These are phyloP conservation scores for Girardinus metallicus DNA, from an alignment of 2,797 vertebrate genomes.

Conservation along the genomic window DNA sequence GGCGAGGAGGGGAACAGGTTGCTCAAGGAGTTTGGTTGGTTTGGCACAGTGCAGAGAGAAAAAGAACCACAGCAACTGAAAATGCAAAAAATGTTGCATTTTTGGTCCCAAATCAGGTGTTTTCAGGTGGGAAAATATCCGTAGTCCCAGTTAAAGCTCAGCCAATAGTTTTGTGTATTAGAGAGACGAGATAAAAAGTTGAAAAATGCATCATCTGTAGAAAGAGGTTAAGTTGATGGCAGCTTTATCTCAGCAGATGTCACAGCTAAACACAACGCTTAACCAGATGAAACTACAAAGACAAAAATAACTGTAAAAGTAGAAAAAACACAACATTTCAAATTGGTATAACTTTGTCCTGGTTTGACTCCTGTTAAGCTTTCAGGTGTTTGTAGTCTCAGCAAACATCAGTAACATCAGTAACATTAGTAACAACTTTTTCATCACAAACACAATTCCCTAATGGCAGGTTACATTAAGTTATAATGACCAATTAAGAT, in stretches of 20 bases:
- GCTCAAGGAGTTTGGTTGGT: no score
- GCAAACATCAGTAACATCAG: background rate
- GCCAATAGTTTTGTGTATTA: background rate
- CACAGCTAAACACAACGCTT: background rate
- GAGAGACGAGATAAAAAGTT: background rate
- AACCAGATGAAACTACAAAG: background rate
- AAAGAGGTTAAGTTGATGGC: background rate
- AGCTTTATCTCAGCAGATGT: background rate
- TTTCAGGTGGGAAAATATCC: no score
- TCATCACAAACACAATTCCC: slow-evolving; percentile 13
- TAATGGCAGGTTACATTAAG: slow-evolving; percentile 16
- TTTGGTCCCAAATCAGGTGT: no score
- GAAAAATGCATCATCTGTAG: background rate
- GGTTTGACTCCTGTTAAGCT: background rate
- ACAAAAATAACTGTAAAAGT: background rate
- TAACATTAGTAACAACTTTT: slow-evolving; percentile 10
- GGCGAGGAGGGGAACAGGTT: no score
- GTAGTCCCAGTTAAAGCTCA: background rate
- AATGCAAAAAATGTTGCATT: no score
- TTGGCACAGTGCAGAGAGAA: no score
- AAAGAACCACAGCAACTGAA: no score
- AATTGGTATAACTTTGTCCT: background rate
- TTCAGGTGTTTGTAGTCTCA: slow-evolving; percentile 21
- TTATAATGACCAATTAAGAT: slow-evolving; percentile 37
- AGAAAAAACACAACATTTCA: background rate